Conservation (phyloP, 64 coral and sea anemone species). For the Montipora cactus region DNA sequence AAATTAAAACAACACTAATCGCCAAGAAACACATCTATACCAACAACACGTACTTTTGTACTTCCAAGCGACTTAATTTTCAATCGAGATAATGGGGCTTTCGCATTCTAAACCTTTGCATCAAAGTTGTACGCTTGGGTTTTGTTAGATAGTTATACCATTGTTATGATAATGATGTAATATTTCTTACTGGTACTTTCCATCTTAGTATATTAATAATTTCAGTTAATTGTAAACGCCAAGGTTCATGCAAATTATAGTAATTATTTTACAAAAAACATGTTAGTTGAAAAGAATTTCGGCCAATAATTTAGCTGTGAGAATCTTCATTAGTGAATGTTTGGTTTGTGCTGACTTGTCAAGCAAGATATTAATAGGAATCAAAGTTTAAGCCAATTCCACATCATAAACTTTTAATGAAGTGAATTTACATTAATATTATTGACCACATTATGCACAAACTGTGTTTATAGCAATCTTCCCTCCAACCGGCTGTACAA, state of each 20-base stretch:
- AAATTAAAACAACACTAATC: too few species aligned
- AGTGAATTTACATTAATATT: not conserved
- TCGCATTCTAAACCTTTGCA: not conserved
- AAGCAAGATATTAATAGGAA: not conserved
- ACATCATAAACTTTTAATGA: not conserved
- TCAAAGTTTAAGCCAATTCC: not conserved
- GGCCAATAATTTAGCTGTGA: not conserved
- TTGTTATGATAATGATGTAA: not conserved
- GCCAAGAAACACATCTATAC: too few species aligned
- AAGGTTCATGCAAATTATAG: not conserved
- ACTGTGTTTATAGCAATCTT: too few species aligned
- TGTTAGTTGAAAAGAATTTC: not conserved
- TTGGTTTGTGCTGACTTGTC: not conserved
- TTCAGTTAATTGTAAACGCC: not conserved
- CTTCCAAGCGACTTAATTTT: too few species aligned
- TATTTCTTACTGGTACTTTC: not conserved
- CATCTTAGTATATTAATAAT: not conserved
- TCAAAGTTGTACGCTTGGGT: too few species aligned
- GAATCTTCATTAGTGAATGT: not conserved
- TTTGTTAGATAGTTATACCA: not conserved
- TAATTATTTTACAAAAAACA: not conserved
- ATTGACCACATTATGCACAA: too few species aligned
- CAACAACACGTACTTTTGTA: too few species aligned
- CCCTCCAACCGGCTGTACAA: too few species aligned
- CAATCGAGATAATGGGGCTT: not conserved